Percentiles rank a stretch among this genome's conserved stretches.
Evolutionary conservation across 2,888 invertebrate genomes (phyloP).

Genomic region (Mayetiola destructor): DNA sequence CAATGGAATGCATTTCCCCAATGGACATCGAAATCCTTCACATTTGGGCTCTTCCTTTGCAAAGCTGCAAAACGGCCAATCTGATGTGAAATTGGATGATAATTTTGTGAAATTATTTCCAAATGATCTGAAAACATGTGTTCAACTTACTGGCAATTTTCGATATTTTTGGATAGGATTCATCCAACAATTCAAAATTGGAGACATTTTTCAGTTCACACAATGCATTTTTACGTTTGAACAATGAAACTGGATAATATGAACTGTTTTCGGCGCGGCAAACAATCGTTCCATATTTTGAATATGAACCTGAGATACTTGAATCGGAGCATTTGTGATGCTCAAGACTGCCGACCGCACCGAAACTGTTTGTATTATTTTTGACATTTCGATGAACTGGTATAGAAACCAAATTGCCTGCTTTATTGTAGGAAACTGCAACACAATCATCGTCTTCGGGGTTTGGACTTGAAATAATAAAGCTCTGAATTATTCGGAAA

Average conservation of each 20-base stretch:
- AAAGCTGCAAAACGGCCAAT: background rate
- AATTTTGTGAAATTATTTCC: background rate
- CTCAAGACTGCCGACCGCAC: no score
- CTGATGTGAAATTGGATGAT: background rate
- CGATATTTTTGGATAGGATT: background rate
- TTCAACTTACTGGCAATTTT: background rate
- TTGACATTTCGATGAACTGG: background rate
- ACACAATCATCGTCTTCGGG: conserved; percentile 14
- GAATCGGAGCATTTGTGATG: no score
- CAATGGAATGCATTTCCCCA: conserved; percentile 50
- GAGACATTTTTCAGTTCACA: conserved; percentile 27
- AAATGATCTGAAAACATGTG: background rate
- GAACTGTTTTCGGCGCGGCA: conserved; percentile 46
- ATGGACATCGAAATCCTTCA: conserved; percentile 47
- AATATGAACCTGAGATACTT: no score
- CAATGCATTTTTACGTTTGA: conserved; percentile 41
- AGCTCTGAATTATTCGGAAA: conserved; percentile 19
- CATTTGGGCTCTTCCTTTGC: conserved; percentile 33
- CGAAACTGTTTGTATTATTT: background rate
- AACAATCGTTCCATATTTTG: conserved; percentile 42
- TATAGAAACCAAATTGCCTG: background rate
- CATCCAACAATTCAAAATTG: conserved; percentile 22
- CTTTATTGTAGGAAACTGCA: background rate
- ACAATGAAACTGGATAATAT: conserved; percentile 60
- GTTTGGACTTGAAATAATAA: no score